Evolutionary conservation across 2,113 vertebrate species (phyloP).

Genomic region (Pontoporia blainvillei): DNA sequence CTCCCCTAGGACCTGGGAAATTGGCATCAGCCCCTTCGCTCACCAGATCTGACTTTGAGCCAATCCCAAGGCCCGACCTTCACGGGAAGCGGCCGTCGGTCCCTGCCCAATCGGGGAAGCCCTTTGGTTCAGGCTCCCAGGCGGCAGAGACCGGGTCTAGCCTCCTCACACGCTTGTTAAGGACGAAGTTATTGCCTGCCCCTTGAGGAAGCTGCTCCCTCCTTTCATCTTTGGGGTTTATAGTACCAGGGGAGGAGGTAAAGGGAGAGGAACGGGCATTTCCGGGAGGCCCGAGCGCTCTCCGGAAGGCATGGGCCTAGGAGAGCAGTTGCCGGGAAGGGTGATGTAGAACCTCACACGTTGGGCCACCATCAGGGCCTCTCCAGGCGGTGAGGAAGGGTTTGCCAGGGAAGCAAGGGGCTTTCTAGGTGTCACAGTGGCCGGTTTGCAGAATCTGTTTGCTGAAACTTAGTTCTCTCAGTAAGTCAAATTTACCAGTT

Average conservation of each 20-base stretch:
- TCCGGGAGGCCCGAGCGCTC: neutral
- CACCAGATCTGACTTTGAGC: neutral
- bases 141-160: constrained; percentile 73
- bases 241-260: constrained; percentile 62
- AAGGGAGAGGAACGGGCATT: neutral
- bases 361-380: neutral
- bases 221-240: constrained; percentile 84
- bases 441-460: neutral
- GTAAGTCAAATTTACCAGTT: neutral
- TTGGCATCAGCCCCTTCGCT: neutral
- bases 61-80: constrained; percentile 67
- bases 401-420: fast-evolving
- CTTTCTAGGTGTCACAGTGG: neutral
- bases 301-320: too few species aligned
- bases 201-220: constrained; percentile 77
- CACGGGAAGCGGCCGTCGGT: constrained; percentile 74
- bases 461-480: neutral
- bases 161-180: constrained; percentile 76
- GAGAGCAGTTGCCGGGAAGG: neutral
- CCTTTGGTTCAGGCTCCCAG: constrained; percentile 81
- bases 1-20: neutral
- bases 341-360: too few species aligned
- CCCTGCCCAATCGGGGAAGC: constrained; percentile 83
- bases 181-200: constrained; percentile 53
- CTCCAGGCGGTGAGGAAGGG: neutral